Evolutionary conservation across 2,888 invertebrate genomes (phyloP), one percentile per base, ranked within the genome.

Genomic region (Hyposoter dolosus): DNA sequence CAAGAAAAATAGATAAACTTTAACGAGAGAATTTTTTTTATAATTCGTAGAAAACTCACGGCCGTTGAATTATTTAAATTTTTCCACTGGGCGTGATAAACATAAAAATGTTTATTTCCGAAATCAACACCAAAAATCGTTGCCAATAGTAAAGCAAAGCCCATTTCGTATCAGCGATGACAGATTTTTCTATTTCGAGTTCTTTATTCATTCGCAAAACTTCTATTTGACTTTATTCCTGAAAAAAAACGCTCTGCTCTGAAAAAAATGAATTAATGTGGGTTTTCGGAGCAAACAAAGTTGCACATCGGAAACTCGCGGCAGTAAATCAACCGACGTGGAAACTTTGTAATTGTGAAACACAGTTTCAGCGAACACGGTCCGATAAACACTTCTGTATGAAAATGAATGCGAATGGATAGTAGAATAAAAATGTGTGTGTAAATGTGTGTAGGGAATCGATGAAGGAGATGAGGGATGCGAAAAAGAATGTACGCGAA

Each of bases 261-360:
- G 23, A 60, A 60, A 28, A 60, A 60, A 28, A 60, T 6, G 28
- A 60, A 60, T 60, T 28, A 28, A 28, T 28, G 60, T 28, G 28
- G 60, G 15, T 28, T 28, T 28, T 60, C 60, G 5, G 28, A 60
- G 28, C 23, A 60, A 5, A 12, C 28, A 60, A 15, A 60, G 60
- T 15, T 60, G 60, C 28, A 23, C 28, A 60, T 60, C 12, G 4
- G 12, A 23, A 60, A 15, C 23, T 60, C 35, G 9, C 40, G n/a
- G 7, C 66, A 40, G n/a, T 66, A 40, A 66, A 66, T 40, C 66
- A 66, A 35, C 40, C n/a, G 40, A 40, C 35, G 19, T 66, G 66
- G 40, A 40, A 72, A 50, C 76, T 86, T 69, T 45, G 28, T 50
- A 23, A 72, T 75, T 45, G 56, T 75, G 50, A 75, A 75, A 53